phyloP scores from a whole-genome alignment of 2,888 invertebrate species.

The Lochmaea crataegi region DNA sequence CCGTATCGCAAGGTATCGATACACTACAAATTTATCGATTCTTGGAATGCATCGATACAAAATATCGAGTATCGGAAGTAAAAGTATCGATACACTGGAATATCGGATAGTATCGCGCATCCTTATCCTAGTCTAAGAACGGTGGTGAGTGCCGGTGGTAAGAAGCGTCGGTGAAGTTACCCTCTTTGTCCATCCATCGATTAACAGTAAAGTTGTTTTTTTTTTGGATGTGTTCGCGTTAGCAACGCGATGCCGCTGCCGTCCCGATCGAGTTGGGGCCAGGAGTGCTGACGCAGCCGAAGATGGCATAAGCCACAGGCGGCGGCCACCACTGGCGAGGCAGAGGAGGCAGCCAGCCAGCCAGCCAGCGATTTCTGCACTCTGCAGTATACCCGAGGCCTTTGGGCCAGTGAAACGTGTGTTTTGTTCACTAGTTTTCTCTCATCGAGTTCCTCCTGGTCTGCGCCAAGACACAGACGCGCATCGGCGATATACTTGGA shows the following conservation, averaged over 20 bases:
- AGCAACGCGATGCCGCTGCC: background rate
- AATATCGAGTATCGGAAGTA: too few species aligned
- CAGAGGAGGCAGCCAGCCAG: constrained; percentile 43
- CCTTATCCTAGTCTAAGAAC: background rate
- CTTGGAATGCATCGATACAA: too few species aligned
- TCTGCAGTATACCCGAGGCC: constrained; percentile 56
- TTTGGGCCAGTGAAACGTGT: constrained; percentile 47
- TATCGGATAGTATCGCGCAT: too few species aligned
- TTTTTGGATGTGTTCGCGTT: constrained; percentile 8
- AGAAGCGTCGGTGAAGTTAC: background rate
- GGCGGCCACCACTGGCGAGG: constrained; percentile 28
- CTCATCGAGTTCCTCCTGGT: constrained; percentile 43
- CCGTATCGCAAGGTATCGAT: too few species aligned
- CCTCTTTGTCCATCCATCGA: constrained; percentile 14
- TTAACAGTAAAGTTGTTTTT: background rate
- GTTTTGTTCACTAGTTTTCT: constrained; percentile 27
- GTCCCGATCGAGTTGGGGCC: constrained; percentile 7
- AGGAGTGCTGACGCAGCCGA: constrained; percentile 38
- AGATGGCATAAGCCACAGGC: constrained; percentile 40
- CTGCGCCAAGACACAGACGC: constrained; percentile 45
- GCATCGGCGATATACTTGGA: constrained; percentile 49
- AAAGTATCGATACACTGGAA: too few species aligned
- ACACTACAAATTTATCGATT: too few species aligned
- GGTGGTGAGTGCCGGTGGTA: background rate
- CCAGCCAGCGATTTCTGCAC: constrained; percentile 50